Base-by-base conservation (phyloP, 2,888 invertebrate species). In the Drosophila fulvimacula region DNA sequence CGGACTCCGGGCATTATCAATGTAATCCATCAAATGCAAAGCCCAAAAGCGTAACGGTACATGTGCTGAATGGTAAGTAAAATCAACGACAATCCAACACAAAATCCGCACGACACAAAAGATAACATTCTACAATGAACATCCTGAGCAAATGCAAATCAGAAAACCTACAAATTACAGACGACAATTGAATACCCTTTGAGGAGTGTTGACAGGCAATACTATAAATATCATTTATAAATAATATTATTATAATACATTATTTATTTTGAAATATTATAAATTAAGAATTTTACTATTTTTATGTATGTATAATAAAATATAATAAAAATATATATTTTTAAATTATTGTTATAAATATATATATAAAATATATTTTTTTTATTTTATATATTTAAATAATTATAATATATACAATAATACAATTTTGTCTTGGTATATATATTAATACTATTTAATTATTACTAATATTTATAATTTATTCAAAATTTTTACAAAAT, bases 11-110 rank as follows among this genome's bases (percentile, higher is more conserved):
- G 88, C 96, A 95, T 90, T 98, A 98, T 93, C 96, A 97, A 93
- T 98, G 98, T 93, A 97, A 97, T 94, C 98, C 98, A 90, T 97
- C 97, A 93, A 98, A 97, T 93, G 97, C 98, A 82, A 96, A 97
- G 93, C 95, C 97, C 68, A 97, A 97, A 93, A 96, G 96, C 93
- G 97, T 98, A 88, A 96, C 96, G 78, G 97, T 98, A 76, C 98
- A 98, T 93, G 98, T 98, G 90, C 95, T 98, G 88, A 97, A 98
- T 94, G 98, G 98, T 98, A 94, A 95, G 95, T 93, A 91, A 90
- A 90, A 88, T 85, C 72, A 86, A 86, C 85, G 88, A 80, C 76
- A 85, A 79, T 62, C 56, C 74, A 79, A 58, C 73, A 76, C 42
- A 64, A 61, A 46, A 61, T 48, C 41, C 72, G 65, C 58, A 57